These are phyloP conservation scores for Laspeyria flexula DNA, from an alignment of 2,888 invertebrate genomes.

Conservation along the genomic window DNA sequence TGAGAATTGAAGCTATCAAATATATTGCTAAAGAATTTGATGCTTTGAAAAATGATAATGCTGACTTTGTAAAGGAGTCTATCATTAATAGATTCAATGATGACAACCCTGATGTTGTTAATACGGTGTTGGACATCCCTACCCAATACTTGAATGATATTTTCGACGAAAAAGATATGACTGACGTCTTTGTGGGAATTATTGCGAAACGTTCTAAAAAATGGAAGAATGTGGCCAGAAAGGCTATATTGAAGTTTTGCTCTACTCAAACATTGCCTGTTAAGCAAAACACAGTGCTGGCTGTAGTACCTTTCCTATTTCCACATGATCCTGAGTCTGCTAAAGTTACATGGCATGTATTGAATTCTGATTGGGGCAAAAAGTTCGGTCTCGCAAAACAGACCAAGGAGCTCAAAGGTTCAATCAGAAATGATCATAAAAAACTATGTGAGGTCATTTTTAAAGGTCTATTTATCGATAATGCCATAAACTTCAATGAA, in stretches of 20 bases:
- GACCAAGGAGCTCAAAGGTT: conserved; percentile 43
- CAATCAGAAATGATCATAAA: conserved; percentile 52
- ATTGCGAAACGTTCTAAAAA: conserved; percentile 71
- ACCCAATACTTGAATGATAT: conserved; percentile 65
- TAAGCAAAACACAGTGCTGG: conserved; percentile 85
- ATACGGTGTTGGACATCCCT: conserved; percentile 81
- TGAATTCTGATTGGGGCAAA: conserved; percentile 71
- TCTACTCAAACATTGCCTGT: conserved; percentile 71
- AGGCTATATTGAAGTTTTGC: conserved; percentile 80
- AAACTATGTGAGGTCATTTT: conserved; percentile 64
- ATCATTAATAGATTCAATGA: conserved; percentile 89
- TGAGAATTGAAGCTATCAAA: conserved; percentile 89
- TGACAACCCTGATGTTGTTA: conserved; percentile 87
- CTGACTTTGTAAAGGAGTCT: conserved; percentile 87
- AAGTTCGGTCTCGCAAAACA: conserved; percentile 60
- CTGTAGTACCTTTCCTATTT: conserved; percentile 88
- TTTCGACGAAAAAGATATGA: conserved; percentile 74
- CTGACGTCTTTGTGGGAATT: conserved; percentile 80
- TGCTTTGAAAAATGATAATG: conserved; percentile 78
- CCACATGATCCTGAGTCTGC: conserved; percentile 72
- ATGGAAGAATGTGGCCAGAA: conserved; percentile 72
- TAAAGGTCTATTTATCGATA: conserved; percentile 63
- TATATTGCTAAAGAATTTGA: conserved; percentile 86
- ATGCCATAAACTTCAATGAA: conserved; percentile 54
- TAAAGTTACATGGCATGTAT: conserved; percentile 62